Conservation (phyloP, 2,113 vertebrate genomes). For the Microcebus griseorufus region DNA sequence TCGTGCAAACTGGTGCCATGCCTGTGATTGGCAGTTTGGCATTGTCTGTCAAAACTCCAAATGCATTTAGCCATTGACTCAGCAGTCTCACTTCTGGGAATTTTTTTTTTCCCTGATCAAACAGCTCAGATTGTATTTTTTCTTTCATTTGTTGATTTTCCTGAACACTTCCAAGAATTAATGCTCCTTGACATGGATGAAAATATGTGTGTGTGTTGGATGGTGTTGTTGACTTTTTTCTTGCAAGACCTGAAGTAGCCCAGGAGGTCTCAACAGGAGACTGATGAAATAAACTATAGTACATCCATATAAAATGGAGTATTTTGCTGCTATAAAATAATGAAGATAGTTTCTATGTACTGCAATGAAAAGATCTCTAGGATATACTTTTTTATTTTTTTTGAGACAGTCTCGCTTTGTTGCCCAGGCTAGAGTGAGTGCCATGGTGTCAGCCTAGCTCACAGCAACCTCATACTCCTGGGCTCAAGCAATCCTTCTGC, state of each 20-base stretch:
- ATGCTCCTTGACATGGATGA: neutral
- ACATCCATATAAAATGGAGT: neutral
- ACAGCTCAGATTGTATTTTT: too few relatives aligned
- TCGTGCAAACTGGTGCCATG: neutral
- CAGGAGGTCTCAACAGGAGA: neutral
- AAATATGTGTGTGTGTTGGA: neutral
- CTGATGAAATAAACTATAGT: neutral
- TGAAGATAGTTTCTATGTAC: neutral
- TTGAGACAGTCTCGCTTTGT: too few relatives aligned
- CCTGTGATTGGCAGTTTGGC: neutral
- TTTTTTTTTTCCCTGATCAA: too few relatives aligned
- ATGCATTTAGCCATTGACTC: neutral
- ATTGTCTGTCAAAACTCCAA: neutral
- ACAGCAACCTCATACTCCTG: too few relatives aligned
- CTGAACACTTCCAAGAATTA: neutral
- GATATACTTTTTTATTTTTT: neutral
- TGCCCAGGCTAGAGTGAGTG: too few relatives aligned
- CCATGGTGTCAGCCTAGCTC: too few relatives aligned
- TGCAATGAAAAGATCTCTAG: neutral
- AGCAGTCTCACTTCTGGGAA: neutral
- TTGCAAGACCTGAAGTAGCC: neutral
- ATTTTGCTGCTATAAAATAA: constrained; percentile 10
- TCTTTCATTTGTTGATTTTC: too few relatives aligned
- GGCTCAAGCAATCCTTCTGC: too few relatives aligned
- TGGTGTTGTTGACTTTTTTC: neutral